Evolutionary conservation across 2,888 invertebrate species (phyloP).

Genomic region (Lobophora halterata): DNA sequence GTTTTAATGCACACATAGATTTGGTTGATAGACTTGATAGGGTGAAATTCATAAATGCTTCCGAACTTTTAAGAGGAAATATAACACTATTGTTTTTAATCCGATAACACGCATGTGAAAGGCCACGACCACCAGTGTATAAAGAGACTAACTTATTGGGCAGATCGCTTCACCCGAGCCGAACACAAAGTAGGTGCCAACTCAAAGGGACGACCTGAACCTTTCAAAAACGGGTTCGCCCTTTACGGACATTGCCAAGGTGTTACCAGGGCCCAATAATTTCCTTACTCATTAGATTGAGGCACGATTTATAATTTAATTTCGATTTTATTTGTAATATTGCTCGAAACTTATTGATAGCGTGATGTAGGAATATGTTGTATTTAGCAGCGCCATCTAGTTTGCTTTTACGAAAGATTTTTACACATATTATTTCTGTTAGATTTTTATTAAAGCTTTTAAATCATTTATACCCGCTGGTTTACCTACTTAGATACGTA

Average conservation of each 20-base stretch:
- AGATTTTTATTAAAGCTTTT: no score
- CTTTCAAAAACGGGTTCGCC: conserved; percentile 86
- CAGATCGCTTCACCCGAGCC: conserved; percentile 90
- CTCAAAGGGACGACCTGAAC: conserved; percentile 92
- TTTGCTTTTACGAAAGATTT: conserved; percentile 6
- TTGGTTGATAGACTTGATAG: no score
- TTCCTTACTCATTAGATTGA: conserved; percentile 99
- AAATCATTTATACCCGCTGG: no score
- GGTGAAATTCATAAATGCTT: no score
- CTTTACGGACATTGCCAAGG: conserved; percentile 88
- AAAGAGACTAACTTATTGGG: no score
- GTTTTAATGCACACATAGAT: no score
- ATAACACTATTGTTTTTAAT: no score
- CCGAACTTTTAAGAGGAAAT: no score
- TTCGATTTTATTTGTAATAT: background rate
- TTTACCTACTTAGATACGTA: no score
- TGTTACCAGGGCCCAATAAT: conserved; percentile 95
- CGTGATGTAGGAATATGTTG: conserved; percentile 36
- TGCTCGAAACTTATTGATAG: conserved; percentile 32
- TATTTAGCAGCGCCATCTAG: conserved; percentile 48
- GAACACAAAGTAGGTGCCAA: conserved; percentile 88
- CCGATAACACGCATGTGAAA: no score
- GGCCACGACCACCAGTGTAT: no score
- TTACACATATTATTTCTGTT: no score
- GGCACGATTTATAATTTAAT: conserved; percentile 81